Base-by-base conservation (phyloP, 2,888 invertebrate genomes). In the Schizaphis graminum region DNA sequence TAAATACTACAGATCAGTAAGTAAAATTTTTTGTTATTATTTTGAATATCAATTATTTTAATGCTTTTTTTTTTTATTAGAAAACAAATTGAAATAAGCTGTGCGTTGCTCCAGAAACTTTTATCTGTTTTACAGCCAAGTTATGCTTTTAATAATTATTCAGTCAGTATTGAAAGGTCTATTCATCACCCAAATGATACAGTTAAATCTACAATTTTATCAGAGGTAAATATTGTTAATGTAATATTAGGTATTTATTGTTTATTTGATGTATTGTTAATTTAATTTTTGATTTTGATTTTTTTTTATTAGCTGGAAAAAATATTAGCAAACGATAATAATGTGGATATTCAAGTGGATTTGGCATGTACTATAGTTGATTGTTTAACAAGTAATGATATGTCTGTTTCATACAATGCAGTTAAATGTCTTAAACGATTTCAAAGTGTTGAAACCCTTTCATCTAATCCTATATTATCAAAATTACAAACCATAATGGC, bases 1-100 rank as follows among this genome's bases (percentile, higher is more conserved):
- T 97, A 61, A 97, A 97, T 95, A 96, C 96, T 94, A 96, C 96
- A 21, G 96, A 96, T 93, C 95, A 95, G 96, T 96, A 96, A 96
- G 96, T 95, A 94, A 56, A 61, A 87, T 49, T 16, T 49, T 47
- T 57, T 28, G 8, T 85, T 89, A 21, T 77, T 3, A 26, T 85
- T 44, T 56, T 41, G 56, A 77, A 26, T 85, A 24, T 44, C 24
- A 77, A 44, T 56, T 35, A 35, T 57, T 35, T 2, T 53, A 85
- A 13, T 28, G 16, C 21, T 7, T 88, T 41, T 21, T 77, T 24
- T 67, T 93, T 49, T 21, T 84, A 89, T n/a, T 53, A 94, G 94
- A 67, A 53, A 53, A 41, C 94, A 67, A 86, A 94, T 94, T n/a
- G 86, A 91, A 24, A n/a, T 53, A 3, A 67, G 21, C 77, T 94